These are phyloP conservation scores for Pseudomyrmex sp. DNA, from an alignment of 1,140 invertebrate species.

Conservation along the genomic window DNA sequence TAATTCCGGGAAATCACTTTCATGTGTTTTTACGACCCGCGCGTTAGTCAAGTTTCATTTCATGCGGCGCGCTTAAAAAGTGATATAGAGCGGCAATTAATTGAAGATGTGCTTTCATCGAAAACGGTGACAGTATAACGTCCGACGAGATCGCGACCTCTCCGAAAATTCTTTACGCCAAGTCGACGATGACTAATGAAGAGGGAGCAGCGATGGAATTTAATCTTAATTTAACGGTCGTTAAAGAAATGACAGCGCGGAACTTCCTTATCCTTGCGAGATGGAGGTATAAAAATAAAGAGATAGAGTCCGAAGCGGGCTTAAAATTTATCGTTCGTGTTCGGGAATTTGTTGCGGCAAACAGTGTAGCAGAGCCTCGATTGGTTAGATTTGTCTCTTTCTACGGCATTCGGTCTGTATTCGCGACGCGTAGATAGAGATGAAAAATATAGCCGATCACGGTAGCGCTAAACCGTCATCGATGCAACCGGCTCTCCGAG, in stretches of 20 bases:
- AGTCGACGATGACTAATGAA: constrained; percentile 43
- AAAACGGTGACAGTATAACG: constrained; percentile 1
- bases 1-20: constrained; percentile 50
- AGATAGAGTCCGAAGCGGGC: constrained; percentile 12
- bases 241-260: constrained; percentile 27
- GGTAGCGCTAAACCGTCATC: constrained; percentile 53
- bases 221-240: constrained; percentile 58
- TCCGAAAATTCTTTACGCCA: constrained; percentile 47
- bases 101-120: constrained; percentile 35
- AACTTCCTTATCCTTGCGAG: constrained; percentile 35
- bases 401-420: not conserved
- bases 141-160: not conserved
- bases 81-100: constrained; percentile 57
- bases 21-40: constrained; percentile 52
- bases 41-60: constrained; percentile 3
- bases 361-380: constrained; percentile 3
- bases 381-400: constrained; percentile 29
- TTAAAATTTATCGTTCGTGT: constrained; percentile 43
- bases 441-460: constrained; percentile 35
- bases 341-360: not conserved
- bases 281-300: constrained; percentile 17
- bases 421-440: constrained; percentile 11
- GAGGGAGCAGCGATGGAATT: constrained; percentile 40
- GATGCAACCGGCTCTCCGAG: constrained; percentile 36
- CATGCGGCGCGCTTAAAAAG: not conserved